Evolutionary conservation across 1,140 invertebrate species (phyloP).

Genomic region (Ladona fulva): DNA sequence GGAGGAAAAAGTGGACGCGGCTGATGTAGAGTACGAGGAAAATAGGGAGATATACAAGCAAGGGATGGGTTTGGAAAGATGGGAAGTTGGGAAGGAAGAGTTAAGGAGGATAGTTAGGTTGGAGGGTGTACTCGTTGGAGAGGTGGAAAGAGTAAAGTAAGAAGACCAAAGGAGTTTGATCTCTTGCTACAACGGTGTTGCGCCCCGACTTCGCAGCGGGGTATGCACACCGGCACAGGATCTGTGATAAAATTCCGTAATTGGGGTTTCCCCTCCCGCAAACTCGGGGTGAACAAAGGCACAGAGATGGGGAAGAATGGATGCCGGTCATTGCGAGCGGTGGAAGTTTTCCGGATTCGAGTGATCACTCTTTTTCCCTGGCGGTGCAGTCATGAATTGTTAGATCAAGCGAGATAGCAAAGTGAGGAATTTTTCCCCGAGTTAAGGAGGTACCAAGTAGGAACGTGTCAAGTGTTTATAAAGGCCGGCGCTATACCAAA

Average conservation of each 20-base stretch:
- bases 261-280: not conserved
- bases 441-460: too few relatives aligned
- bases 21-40: not conserved
- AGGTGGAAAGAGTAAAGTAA: not conserved
- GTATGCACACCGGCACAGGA: not conserved
- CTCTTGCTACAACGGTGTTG: not conserved
- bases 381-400: too few relatives aligned
- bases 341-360: too few relatives aligned
- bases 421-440: too few relatives aligned
- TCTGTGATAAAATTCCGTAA: conserved; percentile 1
- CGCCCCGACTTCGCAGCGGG: not conserved
- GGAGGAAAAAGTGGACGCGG: not conserved
- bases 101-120: not conserved
- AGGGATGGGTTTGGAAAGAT: not conserved
- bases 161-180: not conserved
- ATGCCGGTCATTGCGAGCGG: not conserved
- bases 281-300: not conserved
- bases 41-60: not conserved
- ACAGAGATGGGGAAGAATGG: not conserved
- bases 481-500: too few relatives aligned
- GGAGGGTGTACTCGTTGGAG: not conserved
- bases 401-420: too few relatives aligned
- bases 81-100: not conserved
- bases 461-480: too few relatives aligned
- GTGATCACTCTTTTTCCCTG: too few relatives aligned